These are phyloP conservation scores for Scaptomyza montana DNA, from an alignment of 1,140 invertebrate species.

Conservation along the genomic window DNA sequence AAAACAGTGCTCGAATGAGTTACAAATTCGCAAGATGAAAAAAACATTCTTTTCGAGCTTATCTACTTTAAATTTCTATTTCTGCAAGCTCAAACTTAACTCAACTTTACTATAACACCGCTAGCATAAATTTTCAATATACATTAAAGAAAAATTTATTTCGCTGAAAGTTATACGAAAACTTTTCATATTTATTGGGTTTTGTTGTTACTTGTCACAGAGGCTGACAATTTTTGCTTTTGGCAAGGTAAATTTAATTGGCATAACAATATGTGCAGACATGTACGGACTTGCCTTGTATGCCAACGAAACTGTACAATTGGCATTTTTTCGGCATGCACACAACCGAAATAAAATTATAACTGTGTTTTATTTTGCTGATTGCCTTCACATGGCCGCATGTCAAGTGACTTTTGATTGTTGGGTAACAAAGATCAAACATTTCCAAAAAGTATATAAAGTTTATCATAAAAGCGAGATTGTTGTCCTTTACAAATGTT, in stretches of 20 bases:
- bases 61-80: neutral
- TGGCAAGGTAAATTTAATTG: conserved; percentile 11
- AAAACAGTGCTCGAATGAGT: too few relatives aligned
- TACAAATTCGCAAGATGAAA: too few relatives aligned
- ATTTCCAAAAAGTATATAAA: neutral
- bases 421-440: conserved; percentile 1
- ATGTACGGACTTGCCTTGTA: neutral
- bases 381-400: conserved; percentile 24
- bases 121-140: too few relatives aligned
- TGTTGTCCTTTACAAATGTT: neutral
- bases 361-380: conserved; percentile 18
- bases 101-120: too few relatives aligned
- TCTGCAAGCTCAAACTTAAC: too few relatives aligned
- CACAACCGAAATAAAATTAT: conserved; percentile 9
- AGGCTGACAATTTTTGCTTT: neutral
- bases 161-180: neutral
- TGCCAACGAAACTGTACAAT: conserved; percentile 5
- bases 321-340: conserved; percentile 18
- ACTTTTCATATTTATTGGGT: neutral
- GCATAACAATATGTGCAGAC: conserved; percentile 16
- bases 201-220: neutral
- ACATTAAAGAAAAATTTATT: too few relatives aligned
- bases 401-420: conserved; percentile 13
- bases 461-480: neutral
- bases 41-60: too few relatives aligned